phyloP scores from a whole-genome alignment of 2,888 invertebrate genomes.

The Papilio demoleus region DNA sequence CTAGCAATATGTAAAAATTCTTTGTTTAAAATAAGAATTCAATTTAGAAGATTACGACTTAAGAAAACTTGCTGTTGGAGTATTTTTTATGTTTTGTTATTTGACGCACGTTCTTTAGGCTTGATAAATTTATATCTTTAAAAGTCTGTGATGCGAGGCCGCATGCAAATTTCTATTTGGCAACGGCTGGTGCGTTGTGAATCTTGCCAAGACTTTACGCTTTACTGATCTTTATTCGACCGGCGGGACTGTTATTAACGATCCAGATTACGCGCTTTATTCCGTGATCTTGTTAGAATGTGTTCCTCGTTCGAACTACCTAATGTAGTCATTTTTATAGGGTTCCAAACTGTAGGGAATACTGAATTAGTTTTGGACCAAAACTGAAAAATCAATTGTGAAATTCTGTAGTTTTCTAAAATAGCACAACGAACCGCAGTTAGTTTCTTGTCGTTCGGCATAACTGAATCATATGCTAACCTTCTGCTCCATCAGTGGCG shows the following conservation, averaged over 20 bases:
- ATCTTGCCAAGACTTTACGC: slow-evolving; percentile 40
- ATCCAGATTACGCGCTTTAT: slow-evolving; percentile 38
- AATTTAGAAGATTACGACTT: not conserved
- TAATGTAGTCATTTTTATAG: slow-evolving; percentile 6
- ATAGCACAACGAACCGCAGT: no score
- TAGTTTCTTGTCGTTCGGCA: no score
- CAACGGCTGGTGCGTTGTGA: slow-evolving; percentile 39
- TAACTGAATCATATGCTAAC: no score
- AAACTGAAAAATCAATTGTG: no score
- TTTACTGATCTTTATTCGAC: slow-evolving; percentile 41
- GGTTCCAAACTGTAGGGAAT: not conserved
- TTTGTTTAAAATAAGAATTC: not conserved
- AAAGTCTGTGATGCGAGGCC: slow-evolving; percentile 39
- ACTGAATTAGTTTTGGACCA: not conserved
- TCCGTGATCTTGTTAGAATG: slow-evolving; percentile 33
- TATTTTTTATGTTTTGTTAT: slow-evolving; percentile 23
- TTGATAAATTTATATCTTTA: slow-evolving; percentile 34
- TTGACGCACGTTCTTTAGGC: slow-evolving; percentile 24
- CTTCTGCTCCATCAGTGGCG: no score
- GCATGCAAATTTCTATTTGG: slow-evolving; percentile 40
- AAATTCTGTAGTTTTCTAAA: no score
- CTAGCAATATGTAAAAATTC: not conserved
- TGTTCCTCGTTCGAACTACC: slow-evolving; percentile 12
- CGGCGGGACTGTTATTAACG: slow-evolving; percentile 39
- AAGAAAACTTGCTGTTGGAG: not conserved